Evolutionary conservation across 2,888 invertebrate genomes (phyloP).

Genomic region (Nebria salina): DNA sequence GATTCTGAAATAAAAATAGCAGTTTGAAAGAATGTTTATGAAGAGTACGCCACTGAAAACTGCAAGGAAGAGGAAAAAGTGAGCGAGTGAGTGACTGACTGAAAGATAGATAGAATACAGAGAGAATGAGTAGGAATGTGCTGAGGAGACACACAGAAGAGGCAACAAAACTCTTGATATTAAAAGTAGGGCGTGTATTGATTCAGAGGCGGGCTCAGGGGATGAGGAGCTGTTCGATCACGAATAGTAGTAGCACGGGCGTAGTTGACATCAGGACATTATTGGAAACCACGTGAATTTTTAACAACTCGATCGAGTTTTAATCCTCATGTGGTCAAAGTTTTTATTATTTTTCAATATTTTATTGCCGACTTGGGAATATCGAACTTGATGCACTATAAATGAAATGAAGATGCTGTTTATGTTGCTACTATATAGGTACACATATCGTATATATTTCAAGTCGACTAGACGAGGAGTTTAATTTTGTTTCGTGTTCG

Average conservation of each 20-base stretch:
- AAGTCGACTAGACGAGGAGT: neutral
- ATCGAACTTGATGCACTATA: neutral
- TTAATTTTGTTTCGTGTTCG: neutral
- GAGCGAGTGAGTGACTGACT: constrained; percentile 5
- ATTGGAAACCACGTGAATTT: neutral
- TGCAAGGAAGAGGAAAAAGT: neutral
- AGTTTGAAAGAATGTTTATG: neutral
- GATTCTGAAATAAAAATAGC: too few species aligned
- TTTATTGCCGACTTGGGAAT: neutral
- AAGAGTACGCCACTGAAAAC: neutral
- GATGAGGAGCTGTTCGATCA: constrained; percentile 15
- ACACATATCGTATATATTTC: neutral
- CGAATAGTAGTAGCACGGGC: constrained; percentile 23
- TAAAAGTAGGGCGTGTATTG: constrained; percentile 47
- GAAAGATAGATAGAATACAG: neutral
- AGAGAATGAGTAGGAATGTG: neutral
- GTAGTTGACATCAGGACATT: constrained; percentile 13
- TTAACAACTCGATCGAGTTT: neutral
- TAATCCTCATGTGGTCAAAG: neutral
- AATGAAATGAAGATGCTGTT: neutral
- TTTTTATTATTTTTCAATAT: neutral
- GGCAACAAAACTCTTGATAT: constrained; percentile 44
- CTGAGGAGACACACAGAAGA: constrained; percentile 24
- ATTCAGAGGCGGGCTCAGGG: constrained; percentile 31
- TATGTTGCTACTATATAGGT: neutral